These are phyloP conservation scores for Poeciliopsis occidentalis DNA, from an alignment of 2,113 vertebrate genomes.

Conservation along the genomic window DNA sequence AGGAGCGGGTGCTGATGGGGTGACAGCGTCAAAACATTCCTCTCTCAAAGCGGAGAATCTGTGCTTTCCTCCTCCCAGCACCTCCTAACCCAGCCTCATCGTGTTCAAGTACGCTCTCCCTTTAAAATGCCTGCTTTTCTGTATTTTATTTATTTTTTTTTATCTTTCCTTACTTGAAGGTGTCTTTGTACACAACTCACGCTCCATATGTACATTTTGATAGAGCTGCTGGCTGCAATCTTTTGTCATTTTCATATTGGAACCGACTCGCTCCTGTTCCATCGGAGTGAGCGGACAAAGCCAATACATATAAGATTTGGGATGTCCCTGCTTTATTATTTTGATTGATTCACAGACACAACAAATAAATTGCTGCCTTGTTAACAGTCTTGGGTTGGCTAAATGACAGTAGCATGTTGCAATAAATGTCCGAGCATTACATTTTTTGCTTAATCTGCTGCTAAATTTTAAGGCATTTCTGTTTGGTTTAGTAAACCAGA, in stretches of 20 bases:
- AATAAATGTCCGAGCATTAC: no score
- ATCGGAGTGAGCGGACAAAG: background rate
- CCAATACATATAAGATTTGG: constrained; percentile 2
- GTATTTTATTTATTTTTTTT: constrained; percentile 5
- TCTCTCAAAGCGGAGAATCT: constrained; percentile 64
- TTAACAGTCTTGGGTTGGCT: background rate
- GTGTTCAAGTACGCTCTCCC: constrained; percentile 14
- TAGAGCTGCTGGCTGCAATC: constrained; percentile 10
- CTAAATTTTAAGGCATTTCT: background rate
- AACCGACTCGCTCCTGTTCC: background rate
- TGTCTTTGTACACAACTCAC: background rate
- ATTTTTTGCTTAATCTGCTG: background rate
- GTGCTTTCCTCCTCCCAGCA: constrained; percentile 42
- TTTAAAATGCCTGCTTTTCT: constrained; percentile 18
- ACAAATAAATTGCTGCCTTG: constrained; percentile 1
- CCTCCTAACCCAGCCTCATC: constrained; percentile 32
- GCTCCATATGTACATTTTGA: background rate
- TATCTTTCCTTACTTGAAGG: background rate
- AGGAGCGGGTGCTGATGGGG: constrained; percentile 23
- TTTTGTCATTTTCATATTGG: background rate
- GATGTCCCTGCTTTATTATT: background rate
- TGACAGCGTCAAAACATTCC: constrained; percentile 70
- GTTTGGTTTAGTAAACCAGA: background rate
- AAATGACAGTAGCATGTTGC: background rate
- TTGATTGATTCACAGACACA: background rate